Conservation (phyloP, 2,797 vertebrate genomes). For the Crenuchus spilurus region DNA sequence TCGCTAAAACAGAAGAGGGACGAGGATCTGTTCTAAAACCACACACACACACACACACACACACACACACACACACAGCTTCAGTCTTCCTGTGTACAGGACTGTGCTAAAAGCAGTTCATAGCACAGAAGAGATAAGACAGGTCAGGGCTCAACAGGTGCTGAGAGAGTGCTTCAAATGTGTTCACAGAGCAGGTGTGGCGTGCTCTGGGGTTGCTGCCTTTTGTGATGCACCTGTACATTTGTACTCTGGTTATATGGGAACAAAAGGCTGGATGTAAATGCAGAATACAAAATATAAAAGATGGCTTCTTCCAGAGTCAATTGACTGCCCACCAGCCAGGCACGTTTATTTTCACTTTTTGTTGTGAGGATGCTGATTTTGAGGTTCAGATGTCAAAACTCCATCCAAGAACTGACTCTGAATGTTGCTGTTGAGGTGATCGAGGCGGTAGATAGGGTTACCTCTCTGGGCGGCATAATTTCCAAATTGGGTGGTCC, state of each 20-base stretch:
- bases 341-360: constrained; percentile 6
- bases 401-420: no score
- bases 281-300: constrained; percentile 32
- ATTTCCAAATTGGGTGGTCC: no score
- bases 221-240: constrained; percentile 44
- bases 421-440: no score
- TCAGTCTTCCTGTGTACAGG: constrained; percentile 13
- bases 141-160: constrained; percentile 59
- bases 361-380: not conserved
- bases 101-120: not conserved
- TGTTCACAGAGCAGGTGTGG: constrained; percentile 48
- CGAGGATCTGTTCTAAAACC: not conserved
- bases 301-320: constrained; percentile 12
- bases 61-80: no score
- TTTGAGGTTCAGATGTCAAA: not conserved
- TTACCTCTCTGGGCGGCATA: no score
- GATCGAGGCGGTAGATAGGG: no score
- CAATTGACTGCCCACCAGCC: constrained; percentile 12
- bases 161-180: constrained; percentile 28
- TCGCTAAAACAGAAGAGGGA: constrained; percentile 41
- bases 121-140: not conserved
- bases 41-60: constrained; percentile 14
- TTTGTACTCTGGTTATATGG: constrained; percentile 26
- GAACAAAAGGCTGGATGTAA: constrained; percentile 40
- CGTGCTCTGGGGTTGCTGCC: constrained; percentile 18